Conservation (phyloP, 2,888 invertebrate species). For the Brachyptera putata region DNA sequence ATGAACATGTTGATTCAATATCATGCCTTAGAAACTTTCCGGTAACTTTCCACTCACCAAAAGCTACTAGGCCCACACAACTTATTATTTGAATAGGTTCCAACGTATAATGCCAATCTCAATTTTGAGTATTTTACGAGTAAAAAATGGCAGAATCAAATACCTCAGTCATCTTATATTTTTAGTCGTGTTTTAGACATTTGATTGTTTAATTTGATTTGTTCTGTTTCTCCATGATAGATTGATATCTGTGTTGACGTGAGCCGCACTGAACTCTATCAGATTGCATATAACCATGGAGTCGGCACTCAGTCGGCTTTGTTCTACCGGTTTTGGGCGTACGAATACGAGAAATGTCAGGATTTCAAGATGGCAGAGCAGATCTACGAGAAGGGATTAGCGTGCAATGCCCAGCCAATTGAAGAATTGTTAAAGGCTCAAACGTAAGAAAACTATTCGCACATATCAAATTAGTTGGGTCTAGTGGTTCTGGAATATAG, state of each 20-base stretch:
- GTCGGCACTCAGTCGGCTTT: constrained; percentile 78
- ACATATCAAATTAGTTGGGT: neutral
- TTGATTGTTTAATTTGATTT: no score
- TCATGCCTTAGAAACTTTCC: no score
- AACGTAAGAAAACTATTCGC: constrained; percentile 41
- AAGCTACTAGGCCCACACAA: no score
- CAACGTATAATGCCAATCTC: no score
- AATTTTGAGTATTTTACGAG: no score
- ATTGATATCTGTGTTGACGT: constrained; percentile 64
- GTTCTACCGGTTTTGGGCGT: constrained; percentile 87
- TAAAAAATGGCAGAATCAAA: no score
- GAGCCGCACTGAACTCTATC: constrained; percentile 55
- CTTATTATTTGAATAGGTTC: no score
- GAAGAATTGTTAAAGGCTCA: constrained; percentile 72
- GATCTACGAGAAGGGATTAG: constrained; percentile 72
- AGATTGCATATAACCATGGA: constrained; percentile 72
- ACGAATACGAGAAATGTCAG: constrained; percentile 74
- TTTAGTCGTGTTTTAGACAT: neutral
- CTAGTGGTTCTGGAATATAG: no score
- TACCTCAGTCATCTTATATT: no score
- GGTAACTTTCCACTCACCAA: no score
- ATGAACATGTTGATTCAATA: no score
- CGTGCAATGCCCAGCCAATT: constrained; percentile 71
- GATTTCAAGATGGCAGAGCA: constrained; percentile 80
- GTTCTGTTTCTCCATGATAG: constrained; percentile 44